These are phyloP conservation scores for Ibycter americanus DNA, from an alignment of 2,797 vertebrate species.

Conservation along the genomic window DNA sequence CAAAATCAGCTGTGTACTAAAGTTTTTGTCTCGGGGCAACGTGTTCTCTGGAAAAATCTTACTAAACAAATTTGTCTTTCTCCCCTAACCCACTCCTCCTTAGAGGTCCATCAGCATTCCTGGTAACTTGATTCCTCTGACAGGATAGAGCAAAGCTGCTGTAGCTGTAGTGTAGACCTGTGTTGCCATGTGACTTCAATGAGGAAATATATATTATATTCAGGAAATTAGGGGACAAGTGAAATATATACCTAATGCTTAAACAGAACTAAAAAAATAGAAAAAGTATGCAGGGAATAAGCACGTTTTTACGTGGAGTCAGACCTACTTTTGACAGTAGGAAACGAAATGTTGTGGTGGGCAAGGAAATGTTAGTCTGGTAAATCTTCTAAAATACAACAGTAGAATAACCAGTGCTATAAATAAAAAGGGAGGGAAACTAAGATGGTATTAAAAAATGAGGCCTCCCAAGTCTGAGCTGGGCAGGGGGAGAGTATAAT, in stretches of 20 bases:
- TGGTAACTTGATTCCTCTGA: constrained; percentile 67
- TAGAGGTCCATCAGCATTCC: background rate
- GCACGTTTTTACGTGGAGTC: background rate
- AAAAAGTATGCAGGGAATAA: background rate
- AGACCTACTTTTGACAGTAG: background rate
- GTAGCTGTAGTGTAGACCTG: background rate
- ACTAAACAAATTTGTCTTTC: constrained; percentile 25
- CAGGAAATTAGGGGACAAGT: constrained; percentile 56
- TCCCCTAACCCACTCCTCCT: background rate
- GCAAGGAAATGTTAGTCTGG: background rate
- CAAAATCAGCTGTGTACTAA: background rate
- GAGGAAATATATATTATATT: constrained; percentile 23
- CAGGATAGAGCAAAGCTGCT: constrained; percentile 13
- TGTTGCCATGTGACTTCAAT: constrained; percentile 7
- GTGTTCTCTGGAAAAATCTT: background rate
- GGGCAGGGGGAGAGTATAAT: background rate
- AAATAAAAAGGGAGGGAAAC: background rate
- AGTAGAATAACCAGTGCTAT: background rate
- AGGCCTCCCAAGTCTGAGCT: background rate
- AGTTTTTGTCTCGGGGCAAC: background rate
- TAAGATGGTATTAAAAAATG: background rate
- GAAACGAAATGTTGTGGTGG: background rate
- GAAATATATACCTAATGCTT: background rate
- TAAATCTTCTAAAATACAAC: background rate
- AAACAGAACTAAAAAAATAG: background rate